Evolutionary conservation across 30 jellyfish, hydroid and myxozoan species (phyloP), one percentile per base, ranked within the genome.

Genomic region (Hydractinia echinata): DNA sequence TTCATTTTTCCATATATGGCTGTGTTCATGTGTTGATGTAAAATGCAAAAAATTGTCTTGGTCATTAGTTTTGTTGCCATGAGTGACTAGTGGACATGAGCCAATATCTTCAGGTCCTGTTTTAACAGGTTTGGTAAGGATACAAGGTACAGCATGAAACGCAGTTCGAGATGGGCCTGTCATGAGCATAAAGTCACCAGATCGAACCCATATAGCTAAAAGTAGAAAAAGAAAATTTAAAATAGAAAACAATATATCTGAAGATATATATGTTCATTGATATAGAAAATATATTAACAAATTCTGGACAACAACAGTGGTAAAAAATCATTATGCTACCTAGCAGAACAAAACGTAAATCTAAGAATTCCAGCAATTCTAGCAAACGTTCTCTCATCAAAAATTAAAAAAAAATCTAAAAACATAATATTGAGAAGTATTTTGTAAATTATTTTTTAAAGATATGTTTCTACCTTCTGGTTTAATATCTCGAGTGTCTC

Each of bases 131-230:
- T 77, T 77, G 53, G 85, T 78, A 51, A 92, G 76, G 51, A 94
- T 94, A 55, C 95, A 84, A 18, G 99, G 99, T 44, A 94, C 99
- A 13, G 99, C 99, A 94, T 94, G 99, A 74, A 66, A 94, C 3
- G 99, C 97, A 66, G 85, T 72, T 61, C 99, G 89, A 3, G 99
- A 94, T 70, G 66, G 86, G 49, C 96, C 96, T 5, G 99, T 73
- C 99, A 94, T 94, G 16, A 94, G 55, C 13, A 85, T 83, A 51
- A 94, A 68, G 77, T 94, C 99, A 16, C 99, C 99, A 61, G 95
- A 73, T 72, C 96, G 95, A 48, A 94, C 79, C 99, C 96, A 94
- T n/a, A 94, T 69, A 66, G 96, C 99, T 93, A 72, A 10, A 80
- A 76, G 11, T 8, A 67, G 56, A 77, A 79, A 20, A 56, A 61